Evolutionary conservation across 2,113 vertebrate species (phyloP), one percentile per base, ranked within the genome.

Genomic region (Mesembrinibis cayennensis): DNA sequence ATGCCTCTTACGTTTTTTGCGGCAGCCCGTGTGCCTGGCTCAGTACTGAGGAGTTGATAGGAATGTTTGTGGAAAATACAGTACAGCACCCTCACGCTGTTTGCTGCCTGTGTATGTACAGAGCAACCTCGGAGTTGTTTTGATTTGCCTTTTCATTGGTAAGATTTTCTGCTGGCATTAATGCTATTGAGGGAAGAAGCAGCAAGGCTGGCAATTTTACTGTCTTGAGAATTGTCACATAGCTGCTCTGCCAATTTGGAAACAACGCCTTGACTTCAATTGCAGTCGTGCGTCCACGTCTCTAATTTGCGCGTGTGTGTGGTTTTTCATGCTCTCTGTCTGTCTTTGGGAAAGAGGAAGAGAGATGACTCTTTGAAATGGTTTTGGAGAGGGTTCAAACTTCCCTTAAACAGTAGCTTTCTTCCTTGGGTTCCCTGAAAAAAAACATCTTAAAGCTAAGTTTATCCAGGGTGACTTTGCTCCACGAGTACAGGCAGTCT

Each of bases 371-470:
- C 84, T 96, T 76, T 94, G 87, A 87, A 91, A 89, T 82, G 93
- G 87, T 77, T 97, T 95, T 90, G 87, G 89, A 70, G 71, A 9
- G 16, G 45, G n/a, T 59, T 95, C 87, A 90, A 94, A 91, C 89
- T 96, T 91, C 40, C 53, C 32, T 59, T 94, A 86, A 86, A n/a
- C 40, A 66, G 87, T 55, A 77, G 45, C 59, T 82, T 85, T 65
- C 47, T 67, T 55, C 50, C 30, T 59, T 52, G 50, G 38, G 38
- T 73, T 92, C 81, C 40, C 42, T 36, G 53, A 14, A 38, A 61
- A 79, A 84, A 84, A 16, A 83, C 40, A 2, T 87, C 58, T 72
- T 36, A 61, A 40, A 95, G 85, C 94, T 87, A 88, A 93, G 94
- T 96, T 95, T 96, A 80, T 62, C 53, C n/a, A 3, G 45, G 29